phyloP scores from a whole-genome alignment of 2,888 invertebrate genomes.

The Standfussiana lucernea region DNA sequence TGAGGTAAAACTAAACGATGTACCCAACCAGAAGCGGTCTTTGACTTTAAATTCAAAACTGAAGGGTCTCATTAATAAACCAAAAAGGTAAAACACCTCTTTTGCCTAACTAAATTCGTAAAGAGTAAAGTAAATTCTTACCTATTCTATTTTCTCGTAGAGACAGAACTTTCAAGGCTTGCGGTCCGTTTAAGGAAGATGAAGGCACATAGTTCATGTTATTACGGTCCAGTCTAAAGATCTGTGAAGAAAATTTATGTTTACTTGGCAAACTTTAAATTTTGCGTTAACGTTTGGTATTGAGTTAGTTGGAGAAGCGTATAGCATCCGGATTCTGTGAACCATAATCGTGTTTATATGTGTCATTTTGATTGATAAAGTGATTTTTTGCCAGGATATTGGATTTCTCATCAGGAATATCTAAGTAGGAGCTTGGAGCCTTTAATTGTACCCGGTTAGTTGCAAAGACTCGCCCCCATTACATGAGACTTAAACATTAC shows the following conservation, averaged over 20 bases:
- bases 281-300: constrained; percentile 42
- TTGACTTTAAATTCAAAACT: constrained; percentile 20
- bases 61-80: constrained; percentile 27
- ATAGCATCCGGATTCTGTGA: background rate
- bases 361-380: background rate
- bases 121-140: constrained; percentile 79
- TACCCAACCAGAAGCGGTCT: background rate
- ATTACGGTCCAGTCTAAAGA: constrained; percentile 95
- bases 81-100: constrained; percentile 21
- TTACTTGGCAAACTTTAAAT: constrained; percentile 45
- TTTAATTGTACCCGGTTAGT: background rate
- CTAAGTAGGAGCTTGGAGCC: background rate
- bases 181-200: constrained; percentile 95
- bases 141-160: constrained; percentile 95
- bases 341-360: background rate
- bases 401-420: background rate
- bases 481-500: background rate
- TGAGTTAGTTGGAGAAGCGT: constrained; percentile 37
- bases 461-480: background rate
- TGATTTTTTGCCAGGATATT: background rate
- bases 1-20: constrained; percentile 13
- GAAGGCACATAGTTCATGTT: constrained; percentile 94
- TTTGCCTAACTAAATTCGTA: constrained; percentile 33
- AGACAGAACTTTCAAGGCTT: constrained; percentile 93
- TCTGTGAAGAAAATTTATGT: constrained; percentile 86